These are phyloP conservation scores for Urophycis tenuis DNA, from an alignment of 2,797 vertebrate species.

Conservation along the genomic window DNA sequence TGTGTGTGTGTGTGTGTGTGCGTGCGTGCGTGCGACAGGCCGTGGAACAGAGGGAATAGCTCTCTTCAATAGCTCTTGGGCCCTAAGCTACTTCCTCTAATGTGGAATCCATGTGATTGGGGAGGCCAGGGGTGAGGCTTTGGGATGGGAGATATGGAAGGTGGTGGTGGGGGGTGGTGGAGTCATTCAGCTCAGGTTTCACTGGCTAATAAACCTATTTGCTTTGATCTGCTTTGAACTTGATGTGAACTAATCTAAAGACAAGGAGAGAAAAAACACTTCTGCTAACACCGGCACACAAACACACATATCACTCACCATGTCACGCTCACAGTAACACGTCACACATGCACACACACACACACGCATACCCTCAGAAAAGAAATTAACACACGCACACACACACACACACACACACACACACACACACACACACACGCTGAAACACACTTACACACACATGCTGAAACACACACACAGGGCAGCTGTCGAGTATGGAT, in stretches of 20 bases:
- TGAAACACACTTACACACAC: constrained; percentile 46
- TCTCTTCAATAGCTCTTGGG: constrained; percentile 17
- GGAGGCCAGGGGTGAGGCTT: constrained; percentile 24
- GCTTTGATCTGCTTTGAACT: constrained; percentile 52
- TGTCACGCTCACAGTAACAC: constrained; percentile 38
- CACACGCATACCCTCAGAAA: not conserved
- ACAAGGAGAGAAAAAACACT: constrained; percentile 55
- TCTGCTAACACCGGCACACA: constrained; percentile 34
- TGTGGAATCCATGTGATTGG: constrained; percentile 45
- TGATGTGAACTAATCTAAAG: constrained; percentile 47
- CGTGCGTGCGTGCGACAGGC: not conserved
- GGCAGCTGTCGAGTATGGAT: constrained; percentile 70
- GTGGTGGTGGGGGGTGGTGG: not conserved
- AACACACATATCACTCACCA: constrained; percentile 20
- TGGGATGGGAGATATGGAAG: not conserved
- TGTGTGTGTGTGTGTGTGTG: too few relatives aligned
- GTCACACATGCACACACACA: constrained; percentile 38
- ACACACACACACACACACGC: constrained; percentile 25
- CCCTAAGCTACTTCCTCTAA: constrained; percentile 39
- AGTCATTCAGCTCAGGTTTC: constrained; percentile 52
- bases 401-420: constrained; percentile 36
- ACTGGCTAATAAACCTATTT: constrained; percentile 42
- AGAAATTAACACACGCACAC: constrained; percentile 33
- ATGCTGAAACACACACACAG: constrained; percentile 41
- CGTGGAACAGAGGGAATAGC: constrained; percentile 38